Evolutionary conservation across 2,888 invertebrate species (phyloP).

Genomic region (Meiosimyza decipiens): DNA sequence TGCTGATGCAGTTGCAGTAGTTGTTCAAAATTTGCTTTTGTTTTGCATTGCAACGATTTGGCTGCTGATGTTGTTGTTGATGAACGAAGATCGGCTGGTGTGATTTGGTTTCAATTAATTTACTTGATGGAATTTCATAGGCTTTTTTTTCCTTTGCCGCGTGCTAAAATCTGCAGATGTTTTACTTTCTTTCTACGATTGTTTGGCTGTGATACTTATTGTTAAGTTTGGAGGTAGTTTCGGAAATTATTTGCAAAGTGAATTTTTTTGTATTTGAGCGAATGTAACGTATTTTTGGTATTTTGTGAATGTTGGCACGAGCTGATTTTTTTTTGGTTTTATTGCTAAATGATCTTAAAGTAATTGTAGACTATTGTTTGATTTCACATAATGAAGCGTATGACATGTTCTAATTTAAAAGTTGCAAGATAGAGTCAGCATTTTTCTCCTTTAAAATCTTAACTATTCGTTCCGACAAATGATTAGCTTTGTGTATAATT

Average conservation of each 20-base stretch:
- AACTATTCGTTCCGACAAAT: too few relatives aligned
- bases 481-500: too few relatives aligned
- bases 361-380: too few relatives aligned
- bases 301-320: neutral
- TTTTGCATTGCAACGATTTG: constrained; percentile 1
- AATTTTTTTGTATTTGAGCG: neutral
- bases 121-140: constrained; percentile 23
- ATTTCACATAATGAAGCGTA: too few relatives aligned
- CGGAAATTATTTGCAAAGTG: constrained; percentile 18
- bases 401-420: too few relatives aligned
- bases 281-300: constrained; percentile 20
- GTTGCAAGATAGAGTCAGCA: too few relatives aligned
- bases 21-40: constrained; percentile 41
- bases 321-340: constrained; percentile 1
- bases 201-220: neutral
- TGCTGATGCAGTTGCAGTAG: constrained; percentile 18
- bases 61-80: neutral
- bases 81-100: constrained; percentile 37
- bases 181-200: constrained; percentile 8
- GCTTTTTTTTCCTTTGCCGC: constrained; percentile 38
- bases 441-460: too few relatives aligned
- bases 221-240: neutral
- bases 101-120: constrained; percentile 45
- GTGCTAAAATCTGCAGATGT: constrained; percentile 44
- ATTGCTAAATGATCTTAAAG: too few relatives aligned